Evolutionary conservation across 2,888 invertebrate species (phyloP).

Genomic region (Odiellus spinosus): DNA sequence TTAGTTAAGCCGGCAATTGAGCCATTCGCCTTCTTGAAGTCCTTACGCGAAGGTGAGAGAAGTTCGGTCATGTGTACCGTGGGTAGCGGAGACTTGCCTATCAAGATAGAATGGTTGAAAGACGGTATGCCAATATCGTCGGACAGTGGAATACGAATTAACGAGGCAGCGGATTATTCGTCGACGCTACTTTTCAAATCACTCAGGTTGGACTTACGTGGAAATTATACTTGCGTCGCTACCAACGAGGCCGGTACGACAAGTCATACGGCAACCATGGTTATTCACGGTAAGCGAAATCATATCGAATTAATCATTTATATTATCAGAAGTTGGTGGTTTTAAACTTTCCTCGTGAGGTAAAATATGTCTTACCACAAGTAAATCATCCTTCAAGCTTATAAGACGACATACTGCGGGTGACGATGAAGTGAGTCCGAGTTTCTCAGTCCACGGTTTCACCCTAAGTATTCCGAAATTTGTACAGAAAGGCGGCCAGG

Average conservation of each 20-base stretch:
- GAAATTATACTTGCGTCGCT: conserved; percentile 28
- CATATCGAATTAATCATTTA: too few species aligned
- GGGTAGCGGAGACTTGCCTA: conserved; percentile 24
- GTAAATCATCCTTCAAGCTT: too few species aligned
- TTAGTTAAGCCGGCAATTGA: conserved; percentile 46
- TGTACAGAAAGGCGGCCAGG: too few species aligned
- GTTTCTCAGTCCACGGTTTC: too few species aligned
- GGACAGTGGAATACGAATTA: conserved; percentile 12
- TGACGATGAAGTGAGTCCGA: too few species aligned
- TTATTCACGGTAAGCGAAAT: conserved; percentile 19
- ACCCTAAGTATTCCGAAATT: too few species aligned
- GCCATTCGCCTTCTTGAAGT: conserved; percentile 22
- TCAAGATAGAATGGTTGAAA: conserved; percentile 19
- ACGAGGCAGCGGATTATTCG: conserved; percentile 23
- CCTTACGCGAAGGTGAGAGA: conserved; percentile 33
- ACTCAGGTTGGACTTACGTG: conserved; percentile 23
- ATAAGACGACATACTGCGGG: too few species aligned
- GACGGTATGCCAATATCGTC: conserved; percentile 14
- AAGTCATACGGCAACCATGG: conserved; percentile 25
- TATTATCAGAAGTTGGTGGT: too few species aligned
- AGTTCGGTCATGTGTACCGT: conserved; percentile 31
- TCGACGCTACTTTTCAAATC: conserved; percentile 28
- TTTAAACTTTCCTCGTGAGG: too few species aligned
- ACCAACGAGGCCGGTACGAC: conserved; percentile 25
- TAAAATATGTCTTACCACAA: too few species aligned